These are phyloP conservation scores for Tricholaema leucomelas DNA, from an alignment of 2,113 vertebrate species.

Conservation along the genomic window DNA sequence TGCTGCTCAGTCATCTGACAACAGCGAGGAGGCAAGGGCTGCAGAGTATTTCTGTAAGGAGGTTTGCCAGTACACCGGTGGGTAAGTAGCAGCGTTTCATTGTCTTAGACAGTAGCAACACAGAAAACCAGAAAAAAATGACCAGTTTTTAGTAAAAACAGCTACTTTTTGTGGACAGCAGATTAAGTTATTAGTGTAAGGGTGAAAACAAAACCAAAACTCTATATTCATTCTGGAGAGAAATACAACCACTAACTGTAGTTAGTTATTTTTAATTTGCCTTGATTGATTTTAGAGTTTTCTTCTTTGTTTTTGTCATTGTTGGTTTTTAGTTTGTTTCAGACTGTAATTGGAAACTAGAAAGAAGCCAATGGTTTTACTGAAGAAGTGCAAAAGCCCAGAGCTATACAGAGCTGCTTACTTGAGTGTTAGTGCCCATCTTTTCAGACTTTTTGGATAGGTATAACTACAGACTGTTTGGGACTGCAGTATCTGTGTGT, in stretches of 20 bases:
- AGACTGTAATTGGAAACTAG: not conserved
- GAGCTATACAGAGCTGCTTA: not conserved
- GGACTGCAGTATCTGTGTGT: not conserved
- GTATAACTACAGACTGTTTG: not conserved
- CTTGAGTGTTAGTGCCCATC: not conserved
- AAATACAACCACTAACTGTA: not conserved
- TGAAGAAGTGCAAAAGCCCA: not conserved
- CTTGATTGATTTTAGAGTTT: not conserved
- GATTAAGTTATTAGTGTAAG: not conserved
- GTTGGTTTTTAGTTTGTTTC: no score
- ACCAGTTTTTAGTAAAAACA: not conserved
- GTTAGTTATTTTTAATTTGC: not conserved
- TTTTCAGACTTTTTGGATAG: not conserved
- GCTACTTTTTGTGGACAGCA: not conserved
- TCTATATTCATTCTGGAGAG: not conserved
- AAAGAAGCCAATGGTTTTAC: not conserved
- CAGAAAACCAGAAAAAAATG: not conserved
- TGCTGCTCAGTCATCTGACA: constrained; percentile 70
- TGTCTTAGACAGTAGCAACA: not conserved
- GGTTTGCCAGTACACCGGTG: constrained; percentile 78
- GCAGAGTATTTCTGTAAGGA: constrained; percentile 82
- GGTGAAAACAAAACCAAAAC: not conserved
- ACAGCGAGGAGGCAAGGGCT: constrained; percentile 82
- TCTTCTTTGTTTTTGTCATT: not conserved
- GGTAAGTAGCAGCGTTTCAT: constrained; percentile 69